Evolutionary conservation across 2,113 vertebrate genomes (phyloP).

Genomic region (Chelonoidis abingdonii): DNA sequence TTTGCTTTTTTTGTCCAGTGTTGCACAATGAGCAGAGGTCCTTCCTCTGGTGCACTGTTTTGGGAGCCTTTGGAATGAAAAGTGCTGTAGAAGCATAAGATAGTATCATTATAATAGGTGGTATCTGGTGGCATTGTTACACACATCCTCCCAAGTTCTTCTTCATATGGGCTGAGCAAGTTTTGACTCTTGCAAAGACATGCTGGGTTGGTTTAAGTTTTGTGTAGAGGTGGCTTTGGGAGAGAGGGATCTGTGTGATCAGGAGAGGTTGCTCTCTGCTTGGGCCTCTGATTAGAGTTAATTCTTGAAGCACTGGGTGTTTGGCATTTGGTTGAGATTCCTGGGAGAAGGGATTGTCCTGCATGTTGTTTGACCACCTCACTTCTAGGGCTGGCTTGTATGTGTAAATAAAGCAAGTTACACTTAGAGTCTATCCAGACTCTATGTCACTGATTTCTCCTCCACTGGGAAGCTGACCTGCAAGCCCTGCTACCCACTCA

Average conservation of each 20-base stretch:
- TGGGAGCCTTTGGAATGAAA: neutral
- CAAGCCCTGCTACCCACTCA: neutral
- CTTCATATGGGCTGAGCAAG: neutral
- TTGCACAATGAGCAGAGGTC: neutral
- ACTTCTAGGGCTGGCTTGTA: neutral
- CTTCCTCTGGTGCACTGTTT: neutral
- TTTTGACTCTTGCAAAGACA: neutral
- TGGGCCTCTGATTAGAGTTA: neutral
- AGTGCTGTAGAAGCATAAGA: neutral
- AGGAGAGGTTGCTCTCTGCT: neutral
- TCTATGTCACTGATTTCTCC: neutral
- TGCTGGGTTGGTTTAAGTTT: too few relatives aligned
- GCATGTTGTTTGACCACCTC: neutral
- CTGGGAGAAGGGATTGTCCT: neutral
- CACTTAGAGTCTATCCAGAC: neutral
- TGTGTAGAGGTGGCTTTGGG: neutral
- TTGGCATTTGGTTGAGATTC: neutral
- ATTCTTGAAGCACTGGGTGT: neutral
- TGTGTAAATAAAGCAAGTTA: neutral
- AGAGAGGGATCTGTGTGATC: neutral
- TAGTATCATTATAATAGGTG: neutral
- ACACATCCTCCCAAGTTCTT: too few relatives aligned
- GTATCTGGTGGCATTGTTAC: too few relatives aligned
- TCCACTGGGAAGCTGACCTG: neutral
- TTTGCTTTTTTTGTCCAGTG: neutral